Percentiles rank a stretch among this genome's conserved stretches.
Evolutionary conservation across 2,113 vertebrate species (phyloP).

Genomic region (Brachypteracias leptosomus): DNA sequence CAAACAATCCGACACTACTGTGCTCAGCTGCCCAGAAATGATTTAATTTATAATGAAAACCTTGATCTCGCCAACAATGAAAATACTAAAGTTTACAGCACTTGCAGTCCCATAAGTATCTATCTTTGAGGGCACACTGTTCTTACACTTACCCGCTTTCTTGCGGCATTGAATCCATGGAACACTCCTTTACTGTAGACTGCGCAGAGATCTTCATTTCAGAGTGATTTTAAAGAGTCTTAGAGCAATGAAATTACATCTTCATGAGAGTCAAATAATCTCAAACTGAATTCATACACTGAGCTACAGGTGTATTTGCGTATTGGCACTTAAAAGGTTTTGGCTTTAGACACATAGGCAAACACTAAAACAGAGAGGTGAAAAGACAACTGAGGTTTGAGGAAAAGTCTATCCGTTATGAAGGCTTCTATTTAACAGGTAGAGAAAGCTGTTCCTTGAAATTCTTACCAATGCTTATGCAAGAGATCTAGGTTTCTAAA

Average conservation of each 20-base stretch:
- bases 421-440: neutral
- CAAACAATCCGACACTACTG: neutral
- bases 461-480: neutral
- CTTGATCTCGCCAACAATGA: neutral
- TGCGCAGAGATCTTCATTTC: neutral
- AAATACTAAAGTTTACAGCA: neutral
- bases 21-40: neutral
- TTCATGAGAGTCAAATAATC: neutral
- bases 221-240: neutral
- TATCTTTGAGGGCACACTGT: neutral
- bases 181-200: neutral
- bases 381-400: neutral
- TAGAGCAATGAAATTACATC: neutral
- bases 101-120: neutral
- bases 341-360: neutral
- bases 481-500: neutral
- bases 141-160: neutral
- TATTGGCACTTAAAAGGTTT: neutral
- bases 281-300: neutral
- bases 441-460: neutral
- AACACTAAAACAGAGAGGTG: neutral
- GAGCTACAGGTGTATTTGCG: neutral
- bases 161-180: neutral
- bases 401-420: neutral
- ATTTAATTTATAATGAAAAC: neutral